Conservation (phyloP, 2,888 invertebrate species). For the Scaptomyza parva region DNA sequence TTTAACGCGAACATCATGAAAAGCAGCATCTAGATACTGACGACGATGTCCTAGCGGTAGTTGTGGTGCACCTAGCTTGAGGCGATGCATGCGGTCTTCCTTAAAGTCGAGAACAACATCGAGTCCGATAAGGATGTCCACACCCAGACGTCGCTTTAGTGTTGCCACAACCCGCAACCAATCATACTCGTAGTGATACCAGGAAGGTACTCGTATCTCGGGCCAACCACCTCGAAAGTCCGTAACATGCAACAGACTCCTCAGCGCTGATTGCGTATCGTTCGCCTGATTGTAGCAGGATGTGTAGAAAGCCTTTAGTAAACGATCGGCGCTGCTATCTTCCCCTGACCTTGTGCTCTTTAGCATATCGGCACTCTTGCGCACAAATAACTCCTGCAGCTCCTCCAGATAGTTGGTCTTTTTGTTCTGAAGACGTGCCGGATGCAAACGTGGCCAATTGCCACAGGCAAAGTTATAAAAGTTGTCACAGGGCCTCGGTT, state of each 20-base stretch:
- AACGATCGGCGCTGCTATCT: conserved; percentile 73
- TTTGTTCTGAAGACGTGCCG: conserved; percentile 54
- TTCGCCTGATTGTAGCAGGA: conserved; percentile 71
- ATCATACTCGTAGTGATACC: conserved; percentile 81
- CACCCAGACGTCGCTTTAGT: conserved; percentile 75
- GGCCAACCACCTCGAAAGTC: conserved; percentile 83
- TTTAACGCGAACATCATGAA: conserved; percentile 52
- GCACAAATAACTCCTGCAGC: conserved; percentile 75
- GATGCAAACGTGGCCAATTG: conserved; percentile 78
- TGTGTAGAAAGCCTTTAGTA: conserved; percentile 77
- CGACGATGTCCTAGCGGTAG: conserved; percentile 65
- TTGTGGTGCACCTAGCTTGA: conserved; percentile 81
- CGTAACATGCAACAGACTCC: conserved; percentile 64
- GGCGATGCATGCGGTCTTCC: conserved; percentile 75
- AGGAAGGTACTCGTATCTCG: conserved; percentile 61
- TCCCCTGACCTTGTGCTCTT: conserved; percentile 37
- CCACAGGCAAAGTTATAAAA: conserved; percentile 83
- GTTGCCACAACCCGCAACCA: conserved; percentile 80
- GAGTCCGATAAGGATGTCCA: conserved; percentile 81
- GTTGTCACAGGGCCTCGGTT: conserved; percentile 68
- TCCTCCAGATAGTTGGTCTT: conserved; percentile 77
- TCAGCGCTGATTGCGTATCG: conserved; percentile 57
- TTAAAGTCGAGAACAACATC: conserved; percentile 79
- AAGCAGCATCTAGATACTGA: conserved; percentile 62
- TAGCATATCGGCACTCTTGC: conserved; percentile 80